phyloP scores from a whole-genome alignment of 1,140 invertebrate genomes.

The Zaprionus inermis region DNA sequence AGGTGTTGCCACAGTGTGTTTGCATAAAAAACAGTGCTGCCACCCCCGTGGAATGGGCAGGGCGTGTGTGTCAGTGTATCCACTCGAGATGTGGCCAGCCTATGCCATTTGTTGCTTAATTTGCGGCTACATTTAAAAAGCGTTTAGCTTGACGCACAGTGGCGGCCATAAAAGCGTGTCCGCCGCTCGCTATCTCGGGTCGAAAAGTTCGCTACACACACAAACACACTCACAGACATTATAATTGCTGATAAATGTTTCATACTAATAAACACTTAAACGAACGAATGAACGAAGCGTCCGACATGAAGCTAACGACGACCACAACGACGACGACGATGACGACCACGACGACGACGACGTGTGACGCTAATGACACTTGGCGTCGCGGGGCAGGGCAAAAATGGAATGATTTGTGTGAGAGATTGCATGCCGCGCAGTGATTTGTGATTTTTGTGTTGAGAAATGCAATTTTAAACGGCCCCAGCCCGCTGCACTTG shows the following conservation, averaged over 20 bases:
- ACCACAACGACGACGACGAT: constrained; percentile 15
- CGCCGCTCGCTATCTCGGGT: constrained; percentile 58
- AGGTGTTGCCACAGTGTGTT: constrained; percentile 62
- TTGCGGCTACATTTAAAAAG: constrained; percentile 70
- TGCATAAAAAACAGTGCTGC: constrained; percentile 44
- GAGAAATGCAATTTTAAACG: constrained; percentile 83
- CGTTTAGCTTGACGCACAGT: constrained; percentile 65
- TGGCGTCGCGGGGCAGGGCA: constrained; percentile 54
- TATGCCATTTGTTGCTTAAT: constrained; percentile 65
- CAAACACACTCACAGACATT: constrained; percentile 66
- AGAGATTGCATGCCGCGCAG: constrained; percentile 79
- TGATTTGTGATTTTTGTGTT: constrained; percentile 81
- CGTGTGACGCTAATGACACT: constrained; percentile 81
- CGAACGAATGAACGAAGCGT: constrained; percentile 8
- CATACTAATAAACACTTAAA: constrained; percentile 77
- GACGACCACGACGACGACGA: constrained; percentile 21
- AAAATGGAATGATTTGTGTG: constrained; percentile 80
- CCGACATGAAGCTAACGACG: constrained; percentile 40
- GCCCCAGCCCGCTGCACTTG: constrained; percentile 51
- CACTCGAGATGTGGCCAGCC: constrained; percentile 54
- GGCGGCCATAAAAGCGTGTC: constrained; percentile 31
- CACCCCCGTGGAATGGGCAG: constrained; percentile 17
- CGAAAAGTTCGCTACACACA: constrained; percentile 67
- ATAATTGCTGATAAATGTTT: constrained; percentile 82
- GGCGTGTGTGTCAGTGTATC: constrained; percentile 39